phyloP scores from a whole-genome alignment of 2,888 invertebrate genomes.

The Drosophila anceps region DNA sequence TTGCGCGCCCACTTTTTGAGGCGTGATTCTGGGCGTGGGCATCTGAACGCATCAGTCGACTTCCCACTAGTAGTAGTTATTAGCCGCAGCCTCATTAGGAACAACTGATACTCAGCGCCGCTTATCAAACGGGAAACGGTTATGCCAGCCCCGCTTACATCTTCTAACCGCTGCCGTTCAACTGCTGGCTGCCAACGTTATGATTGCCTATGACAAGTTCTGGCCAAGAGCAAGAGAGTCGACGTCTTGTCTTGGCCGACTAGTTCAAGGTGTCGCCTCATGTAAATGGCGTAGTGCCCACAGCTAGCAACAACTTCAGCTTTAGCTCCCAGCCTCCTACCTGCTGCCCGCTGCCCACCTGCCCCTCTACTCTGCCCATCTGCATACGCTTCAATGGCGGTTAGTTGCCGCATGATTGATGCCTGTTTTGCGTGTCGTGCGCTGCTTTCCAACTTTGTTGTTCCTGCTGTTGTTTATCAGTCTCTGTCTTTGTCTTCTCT shows the following conservation, averaged over 20 bases:
- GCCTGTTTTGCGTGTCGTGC: constrained; percentile 78
- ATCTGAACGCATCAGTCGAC: constrained; percentile 45
- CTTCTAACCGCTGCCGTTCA: neutral
- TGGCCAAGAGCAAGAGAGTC: constrained; percentile 36
- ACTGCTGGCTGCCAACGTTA: constrained; percentile 42
- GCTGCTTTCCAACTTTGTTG: constrained; percentile 52
- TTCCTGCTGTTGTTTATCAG: constrained; percentile 23
- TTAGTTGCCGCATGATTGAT: constrained; percentile 79
- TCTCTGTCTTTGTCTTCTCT: constrained; percentile 15
- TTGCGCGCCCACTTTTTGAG: constrained; percentile 24
- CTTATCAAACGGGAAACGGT: constrained; percentile 62
- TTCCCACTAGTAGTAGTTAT: constrained; percentile 56
- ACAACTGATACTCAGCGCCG: constrained; percentile 42
- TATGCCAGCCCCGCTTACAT: constrained; percentile 14
- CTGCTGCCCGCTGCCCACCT: neutral
- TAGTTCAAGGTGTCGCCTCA: constrained; percentile 75
- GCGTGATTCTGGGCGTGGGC: constrained; percentile 44
- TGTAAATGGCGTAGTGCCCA: constrained; percentile 58
- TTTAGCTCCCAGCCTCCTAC: constrained; percentile 2
- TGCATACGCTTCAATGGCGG: constrained; percentile 60
- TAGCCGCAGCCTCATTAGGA: constrained; percentile 72
- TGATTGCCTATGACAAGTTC: constrained; percentile 76
- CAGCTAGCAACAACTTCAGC: constrained; percentile 19
- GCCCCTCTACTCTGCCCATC: constrained; percentile 23
- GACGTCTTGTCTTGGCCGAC: constrained; percentile 45